Conservation (phyloP, 2,797 vertebrate species). For the Trachops cirrhosus region DNA sequence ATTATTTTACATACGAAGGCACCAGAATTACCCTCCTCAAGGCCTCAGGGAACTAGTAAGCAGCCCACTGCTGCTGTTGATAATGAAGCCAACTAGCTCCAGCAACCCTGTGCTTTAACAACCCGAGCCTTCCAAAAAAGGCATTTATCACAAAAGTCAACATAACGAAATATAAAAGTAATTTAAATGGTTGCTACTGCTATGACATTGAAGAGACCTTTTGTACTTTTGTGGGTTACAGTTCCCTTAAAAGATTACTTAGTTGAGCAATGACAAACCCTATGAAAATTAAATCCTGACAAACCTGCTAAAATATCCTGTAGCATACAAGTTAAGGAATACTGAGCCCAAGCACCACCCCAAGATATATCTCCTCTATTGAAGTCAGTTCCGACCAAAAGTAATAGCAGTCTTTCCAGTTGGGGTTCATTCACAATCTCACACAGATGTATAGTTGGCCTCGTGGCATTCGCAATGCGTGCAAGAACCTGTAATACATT, state of each 20-base stretch:
- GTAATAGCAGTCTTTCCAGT: conserved; percentile 94
- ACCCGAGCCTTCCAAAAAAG: neutral
- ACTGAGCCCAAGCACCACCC: conserved; percentile 99
- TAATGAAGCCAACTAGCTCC: neutral
- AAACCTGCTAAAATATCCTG: conserved; percentile 98
- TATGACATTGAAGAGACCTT: neutral
- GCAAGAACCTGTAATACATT: conserved; percentile 91
- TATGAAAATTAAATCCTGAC: conserved; percentile 59
- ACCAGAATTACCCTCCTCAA: neutral
- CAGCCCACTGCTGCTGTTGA: neutral
- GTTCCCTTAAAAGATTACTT: neutral
- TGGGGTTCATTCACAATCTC: conserved; percentile 97
- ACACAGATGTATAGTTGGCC: conserved; percentile 98
- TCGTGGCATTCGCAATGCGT: conserved; percentile 96
- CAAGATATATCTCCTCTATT: conserved; percentile 98
- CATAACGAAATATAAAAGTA: neutral
- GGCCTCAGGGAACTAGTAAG: neutral
- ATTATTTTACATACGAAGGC: neutral
- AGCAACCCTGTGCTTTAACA: neutral
- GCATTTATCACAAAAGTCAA: neutral
- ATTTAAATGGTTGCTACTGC: neutral
- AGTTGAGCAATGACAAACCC: neutral
- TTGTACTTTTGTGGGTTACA: neutral
- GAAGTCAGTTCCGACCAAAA: conserved; percentile 98
- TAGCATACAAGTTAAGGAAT: conserved; percentile 98